Evolutionary conservation across 2,113 vertebrate species (phyloP).

Genomic region (Triplophysa siluroides): DNA sequence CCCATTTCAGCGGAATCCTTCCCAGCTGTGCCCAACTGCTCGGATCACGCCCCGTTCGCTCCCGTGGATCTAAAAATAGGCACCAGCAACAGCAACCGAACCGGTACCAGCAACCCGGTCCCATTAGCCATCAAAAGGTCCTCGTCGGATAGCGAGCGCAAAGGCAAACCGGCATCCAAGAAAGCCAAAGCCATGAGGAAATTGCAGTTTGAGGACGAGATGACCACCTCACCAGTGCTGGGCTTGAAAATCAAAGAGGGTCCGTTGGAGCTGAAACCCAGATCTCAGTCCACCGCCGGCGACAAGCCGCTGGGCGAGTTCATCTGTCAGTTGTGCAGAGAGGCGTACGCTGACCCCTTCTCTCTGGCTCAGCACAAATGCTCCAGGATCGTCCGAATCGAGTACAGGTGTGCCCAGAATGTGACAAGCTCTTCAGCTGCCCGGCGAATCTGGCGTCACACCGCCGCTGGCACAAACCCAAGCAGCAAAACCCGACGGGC

Average conservation of each 20-base stretch:
- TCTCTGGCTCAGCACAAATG: constrained; percentile 91
- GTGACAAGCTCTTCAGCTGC: constrained; percentile 92
- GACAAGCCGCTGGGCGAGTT: constrained; percentile 82
- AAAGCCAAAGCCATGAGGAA: constrained; percentile 87
- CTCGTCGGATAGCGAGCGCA: constrained; percentile 67
- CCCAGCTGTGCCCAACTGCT: constrained; percentile 72
- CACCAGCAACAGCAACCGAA: constrained; percentile 68
- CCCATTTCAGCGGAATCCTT: constrained; percentile 86
- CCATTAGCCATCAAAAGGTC: constrained; percentile 64
- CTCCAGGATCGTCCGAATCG: constrained; percentile 91
- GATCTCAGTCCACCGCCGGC: constrained; percentile 55
- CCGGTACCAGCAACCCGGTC: constrained; percentile 49
- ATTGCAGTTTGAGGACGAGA: constrained; percentile 88
- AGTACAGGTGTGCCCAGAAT: constrained; percentile 94
- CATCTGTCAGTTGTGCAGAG: constrained; percentile 92
- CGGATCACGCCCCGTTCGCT: constrained; percentile 69
- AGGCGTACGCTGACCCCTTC: constrained; percentile 87
- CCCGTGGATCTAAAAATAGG: constrained; percentile 75
- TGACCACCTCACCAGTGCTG: constrained; percentile 92
- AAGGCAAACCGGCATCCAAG: constrained; percentile 73
- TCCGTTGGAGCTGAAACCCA: constrained; percentile 75
- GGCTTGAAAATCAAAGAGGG: constrained; percentile 90
- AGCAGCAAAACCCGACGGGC: constrained; percentile 60
- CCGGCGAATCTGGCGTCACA: constrained; percentile 93
- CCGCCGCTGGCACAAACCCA: constrained; percentile 93